Percentiles rank a stretch among this genome's conserved stretches.
These are phyloP conservation scores for Pangasius macronema DNA, from an alignment of 2,797 vertebrate species.

Conservation along the genomic window DNA sequence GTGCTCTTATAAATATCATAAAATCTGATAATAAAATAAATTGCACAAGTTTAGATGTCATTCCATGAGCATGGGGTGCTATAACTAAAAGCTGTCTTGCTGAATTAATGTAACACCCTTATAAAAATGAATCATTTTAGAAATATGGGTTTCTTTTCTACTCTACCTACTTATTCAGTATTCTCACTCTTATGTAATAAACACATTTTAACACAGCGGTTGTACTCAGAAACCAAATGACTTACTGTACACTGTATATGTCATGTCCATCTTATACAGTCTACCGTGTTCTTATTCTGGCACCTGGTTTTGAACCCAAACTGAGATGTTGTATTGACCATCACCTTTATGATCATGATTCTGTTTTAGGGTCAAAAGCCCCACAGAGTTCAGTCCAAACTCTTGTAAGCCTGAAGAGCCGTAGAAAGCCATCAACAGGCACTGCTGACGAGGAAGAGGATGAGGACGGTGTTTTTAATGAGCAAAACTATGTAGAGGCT, in stretches of 20 bases:
- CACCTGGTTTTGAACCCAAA: slow-evolving; percentile 1
- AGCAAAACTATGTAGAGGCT: slow-evolving; percentile 83
- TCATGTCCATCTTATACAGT: background rate
- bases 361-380: slow-evolving; percentile 66
- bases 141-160: background rate
- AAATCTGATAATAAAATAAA: background rate
- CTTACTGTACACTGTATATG: background rate
- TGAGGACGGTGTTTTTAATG: slow-evolving; percentile 71
- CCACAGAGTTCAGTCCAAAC: slow-evolving; percentile 71
- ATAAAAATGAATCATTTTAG: background rate
- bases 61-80: background rate
- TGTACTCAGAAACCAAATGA: background rate
- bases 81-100: background rate
- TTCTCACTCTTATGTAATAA: background rate
- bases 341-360: slow-evolving; percentile 38
- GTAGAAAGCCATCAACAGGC: slow-evolving; percentile 64
- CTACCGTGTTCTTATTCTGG: background rate
- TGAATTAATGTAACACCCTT: background rate
- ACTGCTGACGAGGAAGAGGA: slow-evolving; percentile 65
- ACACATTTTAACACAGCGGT: too few species aligned
- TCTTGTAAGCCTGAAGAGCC: slow-evolving; percentile 73
- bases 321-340: background rate
- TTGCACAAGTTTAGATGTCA: background rate
- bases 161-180: background rate
- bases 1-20: background rate